Percentiles rank a stretch among this genome's conserved stretches.
These are phyloP conservation scores for Xestia sexstrigata DNA, from an alignment of 2,888 invertebrate genomes.

Conservation along the genomic window DNA sequence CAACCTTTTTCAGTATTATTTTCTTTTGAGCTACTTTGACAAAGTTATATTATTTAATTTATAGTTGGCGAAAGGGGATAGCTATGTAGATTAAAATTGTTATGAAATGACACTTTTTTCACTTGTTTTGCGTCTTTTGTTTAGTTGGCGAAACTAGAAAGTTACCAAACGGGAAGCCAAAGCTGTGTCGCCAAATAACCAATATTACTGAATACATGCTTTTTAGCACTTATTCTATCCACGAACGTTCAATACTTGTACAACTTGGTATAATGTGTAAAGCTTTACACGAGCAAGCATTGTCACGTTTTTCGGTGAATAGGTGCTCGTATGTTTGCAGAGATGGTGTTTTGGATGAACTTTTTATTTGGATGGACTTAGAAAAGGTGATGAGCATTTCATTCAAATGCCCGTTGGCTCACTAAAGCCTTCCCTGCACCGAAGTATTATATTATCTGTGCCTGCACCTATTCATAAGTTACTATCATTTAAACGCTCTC, in stretches of 20 bases:
- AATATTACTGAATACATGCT: neutral
- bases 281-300: neutral
- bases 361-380: neutral
- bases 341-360: neutral
- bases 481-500: neutral
- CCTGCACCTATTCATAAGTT: neutral
- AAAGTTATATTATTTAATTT: neutral
- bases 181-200: neutral
- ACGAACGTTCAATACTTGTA: constrained; percentile 13
- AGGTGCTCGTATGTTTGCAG: neutral
- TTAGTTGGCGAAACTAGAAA: neutral
- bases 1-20: neutral
- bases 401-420: neutral
- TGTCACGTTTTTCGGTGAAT: neutral
- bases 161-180: neutral
- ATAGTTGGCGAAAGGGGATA: neutral
- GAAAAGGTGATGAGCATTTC: neutral
- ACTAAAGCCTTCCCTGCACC: neutral
- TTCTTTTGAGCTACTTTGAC: neutral
- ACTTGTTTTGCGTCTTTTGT: neutral
- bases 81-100: neutral
- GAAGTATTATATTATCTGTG: too few relatives aligned
- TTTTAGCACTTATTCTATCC: neutral
- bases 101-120: neutral
- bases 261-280: constrained; percentile 15